Evolutionary conservation across 2,113 vertebrate genomes (phyloP), one percentile per base, ranked within the genome.

Genomic region (Australoheros scitulus): DNA sequence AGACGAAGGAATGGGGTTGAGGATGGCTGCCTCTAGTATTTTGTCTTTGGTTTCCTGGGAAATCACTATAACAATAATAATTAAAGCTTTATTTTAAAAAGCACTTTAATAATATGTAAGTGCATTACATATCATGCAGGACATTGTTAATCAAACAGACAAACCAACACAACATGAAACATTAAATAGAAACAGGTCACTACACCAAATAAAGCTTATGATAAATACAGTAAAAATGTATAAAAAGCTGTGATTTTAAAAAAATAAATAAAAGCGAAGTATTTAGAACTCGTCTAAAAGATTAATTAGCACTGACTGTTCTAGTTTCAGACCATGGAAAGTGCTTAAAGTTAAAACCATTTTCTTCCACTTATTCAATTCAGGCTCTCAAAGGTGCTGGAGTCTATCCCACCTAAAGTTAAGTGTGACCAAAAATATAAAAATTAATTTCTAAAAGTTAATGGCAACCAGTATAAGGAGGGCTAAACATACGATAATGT

Each of bases 1-100:
- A 2, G 65, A 92, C 87, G 22, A 91, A 87, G 24, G 90, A 68
- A 58, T 63, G 43, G 94, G 80, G 22, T 77, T 58, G 92, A 79
- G 0, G 90, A 83, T 64, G 94, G 95, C 50, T 93, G 43, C 15
- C 14, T 84, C 63, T 52, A 52, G 11, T 18, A 13, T 7, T 8
- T 13, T 26, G 11, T 2, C 34, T 1, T 82, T 52, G 7, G 34
- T 9, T 76, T 80, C 76, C 61, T 72, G 80, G 2, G 32, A 41
- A 36, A 13, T 80, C 58, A 24, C 92, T 91, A 57, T 10, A 85
- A 57, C 6, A 85, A 80, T 17, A 61, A 61, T 7, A 61, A 61
- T 2, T 52, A 70, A 7, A 70, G 11, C 41, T 50, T 70, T 2
- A 18, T 68, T 29, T 29, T 29, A 50, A 70, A 50, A 70, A 29